Evolutionary conservation across 2,888 invertebrate genomes (phyloP), one percentile per base, ranked within the genome.

Genomic region (Hydriomena furcata): DNA sequence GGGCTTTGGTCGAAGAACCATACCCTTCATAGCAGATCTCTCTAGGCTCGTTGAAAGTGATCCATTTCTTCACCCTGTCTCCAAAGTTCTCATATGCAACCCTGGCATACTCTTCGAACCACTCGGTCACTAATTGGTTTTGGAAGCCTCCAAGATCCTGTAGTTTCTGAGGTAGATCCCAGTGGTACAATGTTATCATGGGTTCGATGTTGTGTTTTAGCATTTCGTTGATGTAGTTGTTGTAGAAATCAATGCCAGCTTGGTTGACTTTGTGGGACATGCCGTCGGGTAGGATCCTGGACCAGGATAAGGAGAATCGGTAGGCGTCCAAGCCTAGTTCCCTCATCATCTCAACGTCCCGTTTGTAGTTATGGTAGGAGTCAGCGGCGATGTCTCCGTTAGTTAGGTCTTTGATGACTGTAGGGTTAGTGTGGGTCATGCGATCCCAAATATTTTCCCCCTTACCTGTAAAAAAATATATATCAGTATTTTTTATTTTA

Each of bases 11-110:
- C 0, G 46, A 60, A 1, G 35, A 43, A 0, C 90, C 90, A 63
- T 93, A 93, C 0, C 91, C 91, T 10, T 71, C 63, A 0, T 63
- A 68, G 40, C 84, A 88, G 28, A 80, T 76, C 52, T 82, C 76
- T 50, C 71, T 68, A 0, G 95, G 94, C 64, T 95, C 95, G 71
- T 95, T 95, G 46, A 95, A 89, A 0, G 95, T 95, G 0, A 94
- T 89, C 95, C 95, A 95, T 28, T 85, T 76, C 70, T 91, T 92
- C 1, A 94, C 93, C 8, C 93, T 89, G 61, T 92, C 92, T 0
- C 92, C 94, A 59, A 85, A 93, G 53, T 92, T 81, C 1, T 82
- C 79, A 67, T 89, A 92, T 0, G 91, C 77, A 0, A 93, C 64
- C 10, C 88, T 84, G 0, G 94, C 92, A 65, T 92, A 94, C 60